Base-by-base conservation (phyloP, 2,888 invertebrate species). In the Drosophila leonis region DNA sequence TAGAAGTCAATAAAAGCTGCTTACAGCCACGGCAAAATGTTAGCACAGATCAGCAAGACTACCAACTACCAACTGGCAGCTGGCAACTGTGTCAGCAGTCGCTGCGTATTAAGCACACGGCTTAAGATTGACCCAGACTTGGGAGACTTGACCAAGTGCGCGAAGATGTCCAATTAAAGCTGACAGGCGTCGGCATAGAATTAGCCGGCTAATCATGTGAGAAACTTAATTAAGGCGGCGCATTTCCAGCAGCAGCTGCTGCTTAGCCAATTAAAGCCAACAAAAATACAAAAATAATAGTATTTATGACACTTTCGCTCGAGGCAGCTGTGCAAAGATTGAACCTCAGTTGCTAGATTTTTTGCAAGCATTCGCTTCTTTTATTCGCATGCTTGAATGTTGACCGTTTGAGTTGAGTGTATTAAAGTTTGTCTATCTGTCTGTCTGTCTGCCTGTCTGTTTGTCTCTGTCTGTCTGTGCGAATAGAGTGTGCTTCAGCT, bases 101-200 rank as follows among this genome's bases (percentile, higher is more conserved):
- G 42, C 18, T 13, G 78, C 76, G 76, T 73, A 88, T 88, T 89
- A 83, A 74, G 87, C 84, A 69, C 64, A 74, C 59, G 71, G 83
- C 80, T 85, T 75, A 79, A 77, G 87, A 82, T 84, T 85, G 78
- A 69, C 73, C 84, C 72, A 83, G 62, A 76, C 66, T 66, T 54
- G 66, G 73, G 52, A 41, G 54, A 60, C 31, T n/a, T 55, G 60
- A 31, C 65, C 69, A 69, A 75, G 62, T 59, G 61, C 41, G 61
- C 18, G 27, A 57, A 60, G 57, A 59, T 24, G 55, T 70, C 71
- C 74, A 88, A 86, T 86, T 86, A 87, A 80, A 72, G 82, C 62
- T 74, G 86, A 72, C 87, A 78, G 80, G 65, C 76, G 72, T 46
- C 62, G 44, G 29, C 74, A 64, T 31, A 61, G 75, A 63, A 86